A percentile compares a stretch with the other conserved stretches of the same genome.
These are phyloP conservation scores for Biston betularia DNA, from an alignment of 2,888 invertebrate species.

Conservation along the genomic window DNA sequence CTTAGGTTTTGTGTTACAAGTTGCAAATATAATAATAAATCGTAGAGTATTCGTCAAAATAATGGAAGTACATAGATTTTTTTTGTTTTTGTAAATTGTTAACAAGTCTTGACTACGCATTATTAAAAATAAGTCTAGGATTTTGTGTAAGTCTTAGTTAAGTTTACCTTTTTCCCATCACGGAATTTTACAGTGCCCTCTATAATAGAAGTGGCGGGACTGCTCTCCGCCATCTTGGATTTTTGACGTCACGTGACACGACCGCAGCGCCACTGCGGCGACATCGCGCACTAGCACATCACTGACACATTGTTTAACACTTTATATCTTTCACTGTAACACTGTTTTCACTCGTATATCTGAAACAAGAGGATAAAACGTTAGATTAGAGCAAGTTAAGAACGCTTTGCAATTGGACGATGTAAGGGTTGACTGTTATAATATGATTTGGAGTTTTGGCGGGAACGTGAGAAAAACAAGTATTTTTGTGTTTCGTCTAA, in stretches of 20 bases:
- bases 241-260: constrained; percentile 73
- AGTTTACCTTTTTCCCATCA: constrained; percentile 94
- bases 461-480: too few species aligned
- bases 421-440: too few species aligned
- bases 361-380: constrained; percentile 36
- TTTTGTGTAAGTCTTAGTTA: not conserved
- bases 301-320: constrained; percentile 43
- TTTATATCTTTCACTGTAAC: constrained; percentile 35
- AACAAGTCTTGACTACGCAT: too few species aligned
- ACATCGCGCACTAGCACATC: constrained; percentile 74
- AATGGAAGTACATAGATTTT: too few species aligned
- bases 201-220: constrained; percentile 91
- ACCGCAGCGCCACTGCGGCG: constrained; percentile 71
- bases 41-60: too few species aligned
- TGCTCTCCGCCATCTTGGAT: constrained; percentile 77
- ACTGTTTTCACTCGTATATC: constrained; percentile 35
- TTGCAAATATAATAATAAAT: too few species aligned
- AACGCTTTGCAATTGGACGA: not conserved
- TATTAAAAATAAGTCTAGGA: too few species aligned
- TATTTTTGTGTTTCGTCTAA: too few species aligned
- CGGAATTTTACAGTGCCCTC: constrained; percentile 96
- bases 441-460: too few species aligned
- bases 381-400: not conserved
- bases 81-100: too few species aligned
- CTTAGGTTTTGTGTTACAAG: too few species aligned